phyloP scores from a whole-genome alignment of 2,888 invertebrate genomes.

The Oeneis ivallda region DNA sequence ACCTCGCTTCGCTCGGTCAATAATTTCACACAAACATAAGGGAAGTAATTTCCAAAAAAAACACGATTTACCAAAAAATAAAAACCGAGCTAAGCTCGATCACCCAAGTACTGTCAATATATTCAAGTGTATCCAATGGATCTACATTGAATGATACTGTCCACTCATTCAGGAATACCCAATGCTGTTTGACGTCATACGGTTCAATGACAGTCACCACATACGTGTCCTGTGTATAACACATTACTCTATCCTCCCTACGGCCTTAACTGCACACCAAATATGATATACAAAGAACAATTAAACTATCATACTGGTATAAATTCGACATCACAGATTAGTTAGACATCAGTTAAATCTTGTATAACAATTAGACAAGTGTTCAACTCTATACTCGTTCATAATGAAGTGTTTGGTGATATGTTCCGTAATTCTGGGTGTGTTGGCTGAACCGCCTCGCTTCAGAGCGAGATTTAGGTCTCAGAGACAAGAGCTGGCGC shows the following conservation, averaged over 20 bases:
- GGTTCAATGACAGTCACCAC: slow-evolving; percentile 62
- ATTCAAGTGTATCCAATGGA: neutral
- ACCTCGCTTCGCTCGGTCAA: too few relatives aligned
- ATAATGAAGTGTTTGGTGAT: slow-evolving; percentile 66
- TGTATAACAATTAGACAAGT: slow-evolving; percentile 40
- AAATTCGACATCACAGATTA: slow-evolving; percentile 32
- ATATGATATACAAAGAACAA: slow-evolving; percentile 45
- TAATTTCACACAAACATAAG: too few relatives aligned
- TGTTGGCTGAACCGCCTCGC: slow-evolving; percentile 71
- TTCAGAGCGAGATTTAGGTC: slow-evolving; percentile 71
- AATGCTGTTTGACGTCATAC: slow-evolving; percentile 46
- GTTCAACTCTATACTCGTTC: neutral
- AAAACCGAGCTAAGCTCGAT: too few relatives aligned
- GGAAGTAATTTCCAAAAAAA: too few relatives aligned
- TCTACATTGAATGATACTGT: slow-evolving; percentile 15
- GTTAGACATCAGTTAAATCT: slow-evolving; percentile 39
- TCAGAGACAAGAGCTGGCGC: slow-evolving; percentile 71
- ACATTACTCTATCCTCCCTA: slow-evolving; percentile 52
- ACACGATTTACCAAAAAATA: too few relatives aligned
- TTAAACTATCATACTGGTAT: slow-evolving; percentile 39
- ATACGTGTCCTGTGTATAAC: slow-evolving; percentile 57
- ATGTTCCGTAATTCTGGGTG: slow-evolving; percentile 54
- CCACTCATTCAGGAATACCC: slow-evolving; percentile 35
- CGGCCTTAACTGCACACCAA: slow-evolving; percentile 50
- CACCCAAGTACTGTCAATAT: too few relatives aligned